Base-by-base conservation (phyloP, 1,140 invertebrate species). In the Hylaeus volcanicus region DNA sequence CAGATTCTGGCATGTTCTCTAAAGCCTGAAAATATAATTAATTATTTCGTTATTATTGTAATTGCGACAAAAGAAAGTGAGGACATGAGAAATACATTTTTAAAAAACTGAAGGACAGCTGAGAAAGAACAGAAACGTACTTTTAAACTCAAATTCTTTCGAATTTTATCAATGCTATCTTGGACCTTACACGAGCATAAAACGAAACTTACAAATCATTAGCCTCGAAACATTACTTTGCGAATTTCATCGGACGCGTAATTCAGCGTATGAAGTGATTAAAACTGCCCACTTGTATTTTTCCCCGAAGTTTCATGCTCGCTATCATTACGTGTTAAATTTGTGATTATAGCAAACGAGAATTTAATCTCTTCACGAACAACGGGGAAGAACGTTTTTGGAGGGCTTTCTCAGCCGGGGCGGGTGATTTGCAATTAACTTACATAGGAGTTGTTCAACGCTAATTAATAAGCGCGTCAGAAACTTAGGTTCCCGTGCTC, bases 391-490 rank as follows among this genome's bases (percentile, higher is more conserved):
- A 74, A 74, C 69, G 45, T 82, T 85, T 80, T 64, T 86, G 69
- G 70, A 82, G 79, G 41, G 63, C 45, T 45, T 80, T 51, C 69
- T 74, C 15, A 12, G 43, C 65, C 77, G 55, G 55, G 55, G 58
- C 70, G 60, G 71, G 78, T 86, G 81, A 85, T 87, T 86, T 66
- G 81, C 77, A 86, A 87, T 86, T 83, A 86, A 83, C 74, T 87
- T 76, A 86, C 84, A 55, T 63, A 78, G 61, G 51, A 76, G 56
- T 70, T 81, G 74, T 74, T 86, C 76, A 41, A 73, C 76, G 80
- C 51, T 86, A 86, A 87, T 85, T 86, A 86, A 86, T 86, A 77
- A 87, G 60, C 83, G 72, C 66, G 79, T 77, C 79, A 74, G 70
- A 61, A 80, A 71, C 70, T 82, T 82, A 60, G 68, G n/a, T 48